A percentile compares a stretch with the other conserved stretches of the same genome.
Evolutionary conservation across 2,113 vertebrate species (phyloP).

Genomic region (Neopipo cinnamomea): DNA sequence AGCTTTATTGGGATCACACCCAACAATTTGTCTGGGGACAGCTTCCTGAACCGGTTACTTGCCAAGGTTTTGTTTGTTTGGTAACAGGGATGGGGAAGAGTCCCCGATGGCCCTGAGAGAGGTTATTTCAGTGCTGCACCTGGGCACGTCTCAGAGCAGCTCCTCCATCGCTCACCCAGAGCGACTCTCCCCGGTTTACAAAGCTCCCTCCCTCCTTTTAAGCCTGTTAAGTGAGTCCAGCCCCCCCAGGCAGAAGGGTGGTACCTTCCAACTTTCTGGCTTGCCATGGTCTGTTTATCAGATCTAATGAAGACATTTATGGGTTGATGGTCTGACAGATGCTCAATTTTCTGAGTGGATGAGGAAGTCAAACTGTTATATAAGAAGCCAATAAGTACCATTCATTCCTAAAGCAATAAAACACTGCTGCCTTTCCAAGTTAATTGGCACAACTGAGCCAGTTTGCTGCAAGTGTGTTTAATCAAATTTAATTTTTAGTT

Average conservation of each 20-base stretch:
- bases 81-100: neutral
- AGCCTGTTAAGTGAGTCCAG: constrained; percentile 39
- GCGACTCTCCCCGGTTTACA: neutral
- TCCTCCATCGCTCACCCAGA: neutral
- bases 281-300: constrained; percentile 63
- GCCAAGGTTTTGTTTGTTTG: constrained; percentile 42
- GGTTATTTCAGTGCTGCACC: neutral
- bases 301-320: constrained; percentile 62
- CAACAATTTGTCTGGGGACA: constrained; percentile 33
- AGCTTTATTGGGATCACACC: neutral
- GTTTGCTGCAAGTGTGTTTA: neutral
- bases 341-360: constrained; percentile 47
- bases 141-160: neutral
- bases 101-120: neutral
- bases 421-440: neutral
- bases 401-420: constrained; percentile 29
- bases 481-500: constrained; percentile 7
- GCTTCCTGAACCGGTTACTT: neutral
- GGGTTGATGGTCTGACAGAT: constrained; percentile 60
- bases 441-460: neutral
- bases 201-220: neutral
- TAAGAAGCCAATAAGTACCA: constrained; percentile 48
- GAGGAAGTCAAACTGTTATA: constrained; percentile 64
- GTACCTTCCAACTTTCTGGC: constrained; percentile 35
- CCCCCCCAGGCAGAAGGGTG: constrained; percentile 52